A percentile compares a stretch with the other conserved stretches of the same genome.
phyloP scores from a whole-genome alignment of 2,113 vertebrate species.

The Rhynchopsitta pachyrhyncha region DNA sequence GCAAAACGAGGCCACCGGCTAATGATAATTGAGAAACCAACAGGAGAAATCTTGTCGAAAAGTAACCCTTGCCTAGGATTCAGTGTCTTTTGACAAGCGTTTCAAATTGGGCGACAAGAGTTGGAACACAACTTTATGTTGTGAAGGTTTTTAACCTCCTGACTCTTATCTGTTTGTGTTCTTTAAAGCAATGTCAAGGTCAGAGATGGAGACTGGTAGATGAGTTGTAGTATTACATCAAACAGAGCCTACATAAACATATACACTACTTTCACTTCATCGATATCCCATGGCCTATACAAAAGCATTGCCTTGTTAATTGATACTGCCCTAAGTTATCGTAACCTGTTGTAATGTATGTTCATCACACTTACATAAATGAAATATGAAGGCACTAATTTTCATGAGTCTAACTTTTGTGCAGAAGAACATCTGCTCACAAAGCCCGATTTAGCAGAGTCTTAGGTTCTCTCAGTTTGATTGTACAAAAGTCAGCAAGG shows the following conservation, averaged over 20 bases:
- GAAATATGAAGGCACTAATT: neutral
- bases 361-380: neutral
- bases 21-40: neutral
- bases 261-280: neutral
- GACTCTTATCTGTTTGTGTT: conserved; percentile 36
- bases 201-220: conserved; percentile 4
- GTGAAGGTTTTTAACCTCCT: conserved; percentile 11
- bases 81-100: neutral
- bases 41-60: neutral
- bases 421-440: neutral
- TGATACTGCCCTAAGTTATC: neutral
- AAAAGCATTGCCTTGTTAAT: neutral
- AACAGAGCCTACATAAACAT: neutral
- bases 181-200: conserved; percentile 30
- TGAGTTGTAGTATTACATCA: conserved; percentile 53
- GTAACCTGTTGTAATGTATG: neutral
- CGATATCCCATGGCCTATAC: neutral
- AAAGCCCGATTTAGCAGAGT: neutral
- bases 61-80: neutral
- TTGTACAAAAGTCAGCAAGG: neutral
- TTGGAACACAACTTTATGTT: neutral
- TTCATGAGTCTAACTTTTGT: neutral
- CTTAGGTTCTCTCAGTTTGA: neutral
- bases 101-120: neutral
- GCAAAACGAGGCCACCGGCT: neutral